These are phyloP conservation scores for Protophormia terraenovae DNA, from an alignment of 2,888 invertebrate species.

Conservation along the genomic window DNA sequence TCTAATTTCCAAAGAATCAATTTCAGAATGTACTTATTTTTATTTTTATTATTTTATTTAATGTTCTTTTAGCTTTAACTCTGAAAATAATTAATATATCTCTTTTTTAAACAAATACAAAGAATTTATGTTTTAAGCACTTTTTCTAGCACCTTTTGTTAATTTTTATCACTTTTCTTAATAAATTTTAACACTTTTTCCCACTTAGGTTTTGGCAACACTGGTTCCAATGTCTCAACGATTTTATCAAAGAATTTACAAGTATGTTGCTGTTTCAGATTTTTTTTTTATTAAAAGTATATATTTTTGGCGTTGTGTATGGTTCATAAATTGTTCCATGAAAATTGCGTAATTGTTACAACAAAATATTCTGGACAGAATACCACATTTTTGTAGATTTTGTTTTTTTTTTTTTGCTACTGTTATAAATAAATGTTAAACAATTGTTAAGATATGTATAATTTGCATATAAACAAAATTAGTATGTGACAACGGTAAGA, in stretches of 20 bases:
- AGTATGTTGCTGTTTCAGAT: background rate
- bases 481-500: background rate
- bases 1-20: too few species aligned
- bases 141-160: too few species aligned
- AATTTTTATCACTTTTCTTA: too few species aligned
- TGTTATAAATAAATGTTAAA: background rate
- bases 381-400: background rate
- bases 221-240: conserved; percentile 11
- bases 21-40: too few species aligned
- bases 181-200: too few species aligned
- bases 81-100: too few species aligned
- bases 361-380: background rate
- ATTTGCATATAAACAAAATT: background rate
- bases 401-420: background rate
- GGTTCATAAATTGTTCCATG: conserved; percentile 23
- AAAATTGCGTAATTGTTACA: conserved; percentile 46
- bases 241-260: background rate
- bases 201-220: too few species aligned
- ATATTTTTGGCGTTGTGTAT: background rate
- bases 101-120: too few species aligned
- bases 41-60: too few species aligned
- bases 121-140: too few species aligned
- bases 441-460: background rate
- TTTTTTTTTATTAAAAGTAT: background rate
- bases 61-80: too few species aligned